phyloP scores from a whole-genome alignment of 2,797 vertebrate genomes.

The Ceryle rudis region DNA sequence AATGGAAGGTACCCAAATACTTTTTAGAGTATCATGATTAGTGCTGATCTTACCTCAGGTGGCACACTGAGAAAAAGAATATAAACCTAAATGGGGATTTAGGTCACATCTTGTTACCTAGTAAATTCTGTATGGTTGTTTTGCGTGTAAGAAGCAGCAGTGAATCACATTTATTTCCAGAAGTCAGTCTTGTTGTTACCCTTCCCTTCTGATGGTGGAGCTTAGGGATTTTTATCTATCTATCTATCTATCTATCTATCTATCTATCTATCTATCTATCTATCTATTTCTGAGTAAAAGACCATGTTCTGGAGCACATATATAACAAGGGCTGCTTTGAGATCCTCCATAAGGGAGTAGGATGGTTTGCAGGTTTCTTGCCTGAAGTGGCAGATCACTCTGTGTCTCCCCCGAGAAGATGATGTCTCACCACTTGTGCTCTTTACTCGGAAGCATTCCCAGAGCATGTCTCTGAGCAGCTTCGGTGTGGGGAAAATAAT shows the following conservation, averaged over 20 bases:
- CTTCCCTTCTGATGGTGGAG: not conserved
- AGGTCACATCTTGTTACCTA: not conserved
- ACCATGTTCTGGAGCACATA: not conserved
- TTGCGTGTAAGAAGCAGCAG: not conserved
- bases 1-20: not conserved
- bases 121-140: not conserved
- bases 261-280: not conserved
- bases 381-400: not conserved
- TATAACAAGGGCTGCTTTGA: not conserved
- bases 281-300: not conserved
- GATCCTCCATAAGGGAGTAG: not conserved
- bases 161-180: not conserved
- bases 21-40: not conserved
- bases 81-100: not conserved
- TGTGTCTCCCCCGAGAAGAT: not conserved
- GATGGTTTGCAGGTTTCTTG: not conserved
- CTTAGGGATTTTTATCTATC: not conserved
- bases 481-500: not conserved
- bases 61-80: not conserved
- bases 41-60: not conserved
- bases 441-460: not conserved
- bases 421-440: not conserved
- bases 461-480: not conserved
- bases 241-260: not conserved
- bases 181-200: rapidly evolving